phyloP scores from a whole-genome alignment of 2,888 invertebrate species.

The Campoplex capitator region DNA sequence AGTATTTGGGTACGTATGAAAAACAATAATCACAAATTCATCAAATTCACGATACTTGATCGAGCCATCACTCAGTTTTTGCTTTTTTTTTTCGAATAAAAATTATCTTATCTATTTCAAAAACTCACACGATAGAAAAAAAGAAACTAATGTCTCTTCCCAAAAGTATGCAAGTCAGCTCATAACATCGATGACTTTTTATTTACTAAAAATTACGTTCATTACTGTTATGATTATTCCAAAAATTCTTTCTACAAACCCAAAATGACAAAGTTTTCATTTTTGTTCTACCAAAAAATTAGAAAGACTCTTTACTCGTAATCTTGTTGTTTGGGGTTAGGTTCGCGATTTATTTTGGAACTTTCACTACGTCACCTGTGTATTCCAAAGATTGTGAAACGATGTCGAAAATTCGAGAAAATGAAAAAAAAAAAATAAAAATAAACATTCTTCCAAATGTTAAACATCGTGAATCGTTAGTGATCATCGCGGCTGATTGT shows the following conservation, averaged over 20 bases:
- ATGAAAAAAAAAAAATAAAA: background rate
- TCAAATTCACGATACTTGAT: constrained; percentile 45
- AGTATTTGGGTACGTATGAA: constrained; percentile 79
- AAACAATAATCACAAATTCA: constrained; percentile 65
- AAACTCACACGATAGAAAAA: background rate
- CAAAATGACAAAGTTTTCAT: background rate
- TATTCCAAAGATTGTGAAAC: background rate
- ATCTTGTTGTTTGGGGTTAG: constrained; percentile 34
- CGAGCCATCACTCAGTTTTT: constrained; percentile 42
- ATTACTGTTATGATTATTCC: background rate
- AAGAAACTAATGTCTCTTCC: constrained; percentile 24
- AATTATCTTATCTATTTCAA: background rate
- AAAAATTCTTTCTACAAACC: background rate
- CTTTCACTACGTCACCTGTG: background rate
- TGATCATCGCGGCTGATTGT: background rate
- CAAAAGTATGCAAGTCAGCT: constrained; percentile 72
- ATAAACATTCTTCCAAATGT: background rate
- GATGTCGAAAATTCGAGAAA: background rate
- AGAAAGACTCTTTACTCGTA: background rate
- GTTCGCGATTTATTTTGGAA: constrained; percentile 2
- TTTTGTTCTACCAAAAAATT: background rate
- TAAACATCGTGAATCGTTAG: background rate
- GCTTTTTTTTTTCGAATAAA: background rate
- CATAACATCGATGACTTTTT: constrained; percentile 70
- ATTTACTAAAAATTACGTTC: constrained; percentile 34